phyloP scores from a whole-genome alignment of 2,113 vertebrate species.

The Phrynocephalus versicolor region DNA sequence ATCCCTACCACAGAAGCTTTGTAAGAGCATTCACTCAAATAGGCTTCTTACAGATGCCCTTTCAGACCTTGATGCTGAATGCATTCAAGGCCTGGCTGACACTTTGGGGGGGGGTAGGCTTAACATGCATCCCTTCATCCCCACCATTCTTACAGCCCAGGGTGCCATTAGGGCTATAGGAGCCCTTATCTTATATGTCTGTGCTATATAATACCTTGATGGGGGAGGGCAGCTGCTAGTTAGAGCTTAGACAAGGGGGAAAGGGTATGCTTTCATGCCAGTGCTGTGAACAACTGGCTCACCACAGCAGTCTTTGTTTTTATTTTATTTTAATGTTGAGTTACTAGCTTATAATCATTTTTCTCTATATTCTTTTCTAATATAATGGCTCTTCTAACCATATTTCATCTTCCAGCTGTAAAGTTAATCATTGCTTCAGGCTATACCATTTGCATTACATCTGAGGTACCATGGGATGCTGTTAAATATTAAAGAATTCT shows the following conservation, averaged over 20 bases:
- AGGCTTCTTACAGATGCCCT: too few relatives aligned
- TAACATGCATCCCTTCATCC: too few relatives aligned
- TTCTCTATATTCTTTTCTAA: conserved; percentile 40
- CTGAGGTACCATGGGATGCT: conserved; percentile 12
- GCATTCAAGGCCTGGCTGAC: too few relatives aligned
- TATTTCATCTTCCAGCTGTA: conserved; percentile 52
- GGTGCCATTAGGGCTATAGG: too few relatives aligned
- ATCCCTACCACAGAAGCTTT: too few relatives aligned
- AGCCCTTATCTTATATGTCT: background rate
- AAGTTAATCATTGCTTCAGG: conserved; percentile 41
- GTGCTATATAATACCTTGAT: background rate
- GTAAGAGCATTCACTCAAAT: too few relatives aligned
- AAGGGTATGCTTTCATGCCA: background rate
- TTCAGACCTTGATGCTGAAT: too few relatives aligned
- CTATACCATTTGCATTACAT: conserved; percentile 49
- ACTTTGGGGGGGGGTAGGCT: too few relatives aligned
- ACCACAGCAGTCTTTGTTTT: background rate
- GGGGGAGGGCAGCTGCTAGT: background rate
- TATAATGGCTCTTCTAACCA: conserved; percentile 44
- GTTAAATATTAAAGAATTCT: conserved; percentile 52
- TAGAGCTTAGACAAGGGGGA: background rate
- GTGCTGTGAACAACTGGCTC: background rate
- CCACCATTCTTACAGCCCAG: too few relatives aligned
- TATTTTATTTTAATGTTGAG: conserved; percentile 9
- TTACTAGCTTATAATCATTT: conserved; percentile 23